These are phyloP conservation scores for Nanger granti DNA, from an alignment of 2,113 vertebrate species.

Conservation along the genomic window DNA sequence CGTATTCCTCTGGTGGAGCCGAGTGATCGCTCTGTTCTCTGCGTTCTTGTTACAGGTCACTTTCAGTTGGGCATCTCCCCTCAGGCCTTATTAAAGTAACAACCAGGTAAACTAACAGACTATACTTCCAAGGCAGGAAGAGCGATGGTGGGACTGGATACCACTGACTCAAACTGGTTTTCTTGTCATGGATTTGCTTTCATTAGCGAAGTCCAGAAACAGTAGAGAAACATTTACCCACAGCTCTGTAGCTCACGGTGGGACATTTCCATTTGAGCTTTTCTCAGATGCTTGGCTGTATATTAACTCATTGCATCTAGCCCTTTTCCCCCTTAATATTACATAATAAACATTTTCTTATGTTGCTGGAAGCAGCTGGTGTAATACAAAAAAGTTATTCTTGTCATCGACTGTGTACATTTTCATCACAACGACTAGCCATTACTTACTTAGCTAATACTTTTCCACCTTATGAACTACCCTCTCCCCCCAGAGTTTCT, in stretches of 20 bases:
- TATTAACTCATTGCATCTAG: not conserved
- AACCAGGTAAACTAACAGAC: slow-evolving; percentile 47
- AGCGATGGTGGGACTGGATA: not conserved
- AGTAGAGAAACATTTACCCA: not conserved
- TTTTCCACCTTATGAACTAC: not conserved
- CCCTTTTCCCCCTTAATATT: not conserved
- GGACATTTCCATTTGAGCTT: not conserved
- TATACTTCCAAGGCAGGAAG: slow-evolving; percentile 18
- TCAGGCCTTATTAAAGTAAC: slow-evolving; percentile 61
- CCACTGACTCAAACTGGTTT: not conserved
- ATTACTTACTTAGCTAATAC: not conserved
- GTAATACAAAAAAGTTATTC: not conserved
- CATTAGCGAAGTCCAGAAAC: not conserved
- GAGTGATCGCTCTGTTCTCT: slow-evolving; percentile 52
- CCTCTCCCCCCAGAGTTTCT: not conserved
- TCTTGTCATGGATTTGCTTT: not conserved
- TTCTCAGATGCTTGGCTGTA: not conserved
- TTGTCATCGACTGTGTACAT: not conserved
- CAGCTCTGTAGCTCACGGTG: not conserved
- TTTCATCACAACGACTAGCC: not conserved
- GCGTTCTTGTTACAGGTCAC: slow-evolving; percentile 54
- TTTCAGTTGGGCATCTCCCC: slow-evolving; percentile 44
- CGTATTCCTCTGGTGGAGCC: slow-evolving; percentile 39
- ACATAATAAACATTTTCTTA: not conserved
- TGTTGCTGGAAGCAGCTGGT: not conserved